Conservation (phyloP, 1,140 invertebrate genomes). For the Hirudo medicinalis region DNA sequence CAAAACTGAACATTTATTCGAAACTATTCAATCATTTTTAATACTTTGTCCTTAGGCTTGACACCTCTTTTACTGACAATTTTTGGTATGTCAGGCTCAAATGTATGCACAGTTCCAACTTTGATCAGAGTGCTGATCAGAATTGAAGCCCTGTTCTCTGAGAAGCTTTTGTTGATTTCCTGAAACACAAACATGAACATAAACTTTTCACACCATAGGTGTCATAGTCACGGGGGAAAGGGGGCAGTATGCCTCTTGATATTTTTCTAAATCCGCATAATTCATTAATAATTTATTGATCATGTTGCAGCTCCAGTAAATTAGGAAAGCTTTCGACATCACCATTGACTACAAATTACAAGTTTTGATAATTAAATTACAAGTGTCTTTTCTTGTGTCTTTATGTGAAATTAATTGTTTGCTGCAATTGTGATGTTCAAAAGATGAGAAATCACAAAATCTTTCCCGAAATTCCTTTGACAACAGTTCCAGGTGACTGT, state of each 20-base stretch:
- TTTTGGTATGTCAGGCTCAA: not conserved
- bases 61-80: not conserved
- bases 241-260: no score
- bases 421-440: constrained; percentile 19
- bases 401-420: no score
- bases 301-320: no score
- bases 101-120: not conserved
- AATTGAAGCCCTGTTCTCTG: no score
- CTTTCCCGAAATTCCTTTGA: constrained; percentile 20
- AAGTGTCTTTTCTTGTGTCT: no score
- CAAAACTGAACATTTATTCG: not conserved
- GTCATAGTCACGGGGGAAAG: no score
- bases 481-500: constrained; percentile 17
- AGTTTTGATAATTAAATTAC: constrained; percentile 19
- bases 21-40: not conserved
- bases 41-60: not conserved
- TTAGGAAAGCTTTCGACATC: no score
- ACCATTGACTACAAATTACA: constrained; percentile 17
- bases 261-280: no score
- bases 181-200: no score
- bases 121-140: constrained; percentile 15
- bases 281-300: no score
- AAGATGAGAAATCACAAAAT: constrained; percentile 22
- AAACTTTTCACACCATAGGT: no score
- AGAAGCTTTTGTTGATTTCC: no score